A percentile compares a stretch with the other conserved stretches of the same genome.
Conservation (phyloP, 2,797 vertebrate species). For the Chrysocyon brachyurus region DNA sequence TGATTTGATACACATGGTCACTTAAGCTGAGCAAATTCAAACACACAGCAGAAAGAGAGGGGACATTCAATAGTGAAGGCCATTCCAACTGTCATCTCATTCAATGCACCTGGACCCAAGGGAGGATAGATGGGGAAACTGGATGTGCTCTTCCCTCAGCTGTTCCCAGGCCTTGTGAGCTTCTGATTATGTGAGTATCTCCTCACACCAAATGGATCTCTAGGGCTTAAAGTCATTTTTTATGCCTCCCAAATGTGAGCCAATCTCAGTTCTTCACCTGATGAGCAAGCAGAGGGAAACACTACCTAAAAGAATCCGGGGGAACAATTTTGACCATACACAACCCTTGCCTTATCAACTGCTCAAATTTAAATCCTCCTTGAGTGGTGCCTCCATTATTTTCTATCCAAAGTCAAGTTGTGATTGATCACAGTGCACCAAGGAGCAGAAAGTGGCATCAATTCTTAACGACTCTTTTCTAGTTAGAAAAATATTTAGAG, state of each 20-base stretch:
- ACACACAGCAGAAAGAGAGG: not conserved
- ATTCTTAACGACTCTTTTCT: not conserved
- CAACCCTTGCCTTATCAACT: not conserved
- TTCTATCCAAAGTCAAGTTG: not conserved
- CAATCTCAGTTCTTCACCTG: not conserved
- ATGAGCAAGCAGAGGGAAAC: not conserved
- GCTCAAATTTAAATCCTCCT: not conserved
- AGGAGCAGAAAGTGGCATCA: not conserved
- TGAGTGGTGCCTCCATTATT: not conserved
- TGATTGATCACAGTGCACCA: not conserved
- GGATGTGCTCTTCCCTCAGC: not conserved
- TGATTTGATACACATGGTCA: constrained; percentile 16
- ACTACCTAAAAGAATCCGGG: not conserved
- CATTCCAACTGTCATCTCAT: not conserved
- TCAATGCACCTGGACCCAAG: not conserved
- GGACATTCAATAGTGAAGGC: not conserved
- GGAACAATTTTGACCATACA: not conserved
- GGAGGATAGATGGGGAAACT: not conserved
- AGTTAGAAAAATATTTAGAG: not conserved
- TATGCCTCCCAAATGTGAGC: not conserved
- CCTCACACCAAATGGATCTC: not conserved
- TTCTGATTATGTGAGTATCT: not conserved
- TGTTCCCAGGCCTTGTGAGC: not conserved
- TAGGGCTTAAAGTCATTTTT: not conserved
- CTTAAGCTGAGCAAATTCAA: constrained; percentile 55